phyloP scores from a whole-genome alignment of 2,888 invertebrate genomes.

The Teleiodes luculella region DNA sequence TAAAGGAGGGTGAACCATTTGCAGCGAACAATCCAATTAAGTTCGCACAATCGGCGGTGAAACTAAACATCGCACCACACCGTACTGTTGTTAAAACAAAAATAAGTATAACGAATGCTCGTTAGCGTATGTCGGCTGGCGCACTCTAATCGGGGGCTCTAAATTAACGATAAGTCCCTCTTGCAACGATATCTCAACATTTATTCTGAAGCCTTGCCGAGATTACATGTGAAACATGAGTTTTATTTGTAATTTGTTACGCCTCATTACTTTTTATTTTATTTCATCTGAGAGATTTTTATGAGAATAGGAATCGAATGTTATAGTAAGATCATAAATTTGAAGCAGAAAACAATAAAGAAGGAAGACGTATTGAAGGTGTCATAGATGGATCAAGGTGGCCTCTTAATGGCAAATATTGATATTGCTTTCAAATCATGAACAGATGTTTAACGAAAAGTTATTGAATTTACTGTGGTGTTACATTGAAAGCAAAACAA shows the following conservation, averaged over 20 bases:
- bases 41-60: slow-evolving; percentile 60
- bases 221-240: slow-evolving; percentile 64
- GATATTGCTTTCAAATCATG: no score
- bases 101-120: slow-evolving; percentile 70
- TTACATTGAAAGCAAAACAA: no score
- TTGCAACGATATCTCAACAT: slow-evolving; percentile 68
- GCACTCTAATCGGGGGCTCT: slow-evolving; percentile 72
- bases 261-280: slow-evolving; percentile 34
- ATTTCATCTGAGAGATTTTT: no score
- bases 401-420: no score
- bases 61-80: slow-evolving; percentile 68
- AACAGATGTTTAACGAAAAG: no score
- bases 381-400: no score
- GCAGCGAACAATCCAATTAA: slow-evolving; percentile 66
- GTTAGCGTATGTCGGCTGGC: slow-evolving; percentile 69
- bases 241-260: slow-evolving; percentile 55
- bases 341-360: no score
- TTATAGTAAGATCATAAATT: no score
- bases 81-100: slow-evolving; percentile 66
- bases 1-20: slow-evolving; percentile 37
- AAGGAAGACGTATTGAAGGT: no score
- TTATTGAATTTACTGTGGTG: no score
- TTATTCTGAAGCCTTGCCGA: slow-evolving; percentile 63
- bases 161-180: slow-evolving; percentile 75
- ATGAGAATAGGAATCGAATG: no score